These are phyloP conservation scores for Leptinotarsa undecemlineata DNA, from an alignment of 1,140 invertebrate species.

Conservation along the genomic window DNA sequence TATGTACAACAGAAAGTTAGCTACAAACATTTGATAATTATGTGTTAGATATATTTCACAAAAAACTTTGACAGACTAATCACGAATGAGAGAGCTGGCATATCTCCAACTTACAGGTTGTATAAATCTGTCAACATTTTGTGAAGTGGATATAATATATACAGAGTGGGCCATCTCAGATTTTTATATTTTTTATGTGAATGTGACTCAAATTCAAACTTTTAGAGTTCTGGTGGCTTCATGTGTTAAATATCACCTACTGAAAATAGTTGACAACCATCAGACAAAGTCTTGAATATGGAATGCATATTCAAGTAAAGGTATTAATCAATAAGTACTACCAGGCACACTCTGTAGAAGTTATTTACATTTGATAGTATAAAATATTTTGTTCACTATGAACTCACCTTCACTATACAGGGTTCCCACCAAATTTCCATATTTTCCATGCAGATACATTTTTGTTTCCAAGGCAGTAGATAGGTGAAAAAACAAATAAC, in stretches of 20 bases:
- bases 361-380: slow-evolving; percentile 9
- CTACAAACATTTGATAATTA: not conserved
- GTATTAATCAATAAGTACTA: too few relatives aligned
- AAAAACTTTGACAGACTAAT: not conserved
- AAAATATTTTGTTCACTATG: slow-evolving; percentile 16
- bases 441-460: slow-evolving; percentile 24
- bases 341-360: slow-evolving; percentile 8
- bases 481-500: slow-evolving; percentile 16
- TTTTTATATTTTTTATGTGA: too few relatives aligned
- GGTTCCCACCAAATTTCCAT: slow-evolving; percentile 25
- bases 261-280: too few relatives aligned
- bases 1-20: slow-evolving; percentile 18
- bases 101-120: not conserved
- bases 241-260: too few relatives aligned
- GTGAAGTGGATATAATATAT: not conserved
- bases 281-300: too few relatives aligned
- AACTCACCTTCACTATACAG: slow-evolving; percentile 26
- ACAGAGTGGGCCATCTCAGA: slow-evolving; percentile 1
- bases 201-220: too few relatives aligned
- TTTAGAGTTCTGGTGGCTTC: too few relatives aligned
- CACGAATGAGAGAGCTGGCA: not conserved
- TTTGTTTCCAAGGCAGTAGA: slow-evolving; percentile 24
- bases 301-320: too few relatives aligned
- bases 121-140: not conserved
- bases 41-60: slow-evolving; percentile 2